phyloP scores from a whole-genome alignment of 2,888 invertebrate species.

The Coelopa pilipes region DNA sequence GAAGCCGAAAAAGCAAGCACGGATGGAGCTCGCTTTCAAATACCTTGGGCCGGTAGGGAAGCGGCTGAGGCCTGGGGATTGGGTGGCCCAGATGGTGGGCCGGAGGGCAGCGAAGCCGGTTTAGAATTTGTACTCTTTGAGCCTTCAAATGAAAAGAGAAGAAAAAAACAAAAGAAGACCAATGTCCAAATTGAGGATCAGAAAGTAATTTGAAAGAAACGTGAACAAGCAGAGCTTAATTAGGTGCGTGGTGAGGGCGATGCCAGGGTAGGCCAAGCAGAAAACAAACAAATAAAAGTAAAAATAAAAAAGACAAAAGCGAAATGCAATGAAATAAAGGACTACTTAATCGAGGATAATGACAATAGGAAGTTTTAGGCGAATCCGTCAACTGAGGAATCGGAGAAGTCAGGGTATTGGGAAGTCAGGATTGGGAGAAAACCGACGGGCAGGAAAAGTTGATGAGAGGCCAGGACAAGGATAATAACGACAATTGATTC shows the following conservation, averaged over 20 bases:
- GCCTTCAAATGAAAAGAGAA: conserved; percentile 38
- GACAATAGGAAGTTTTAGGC: too few species aligned
- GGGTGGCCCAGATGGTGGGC: background rate
- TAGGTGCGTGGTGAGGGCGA: background rate
- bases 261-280: background rate
- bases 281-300: conserved; percentile 2
- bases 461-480: conserved; percentile 1
- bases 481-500: background rate
- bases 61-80: background rate
- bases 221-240: background rate
- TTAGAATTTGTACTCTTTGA: conserved; percentile 29
- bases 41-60: conserved; percentile 2
- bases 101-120: background rate
- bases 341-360: too few species aligned
- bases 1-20: background rate
- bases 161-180: conserved; percentile 29
- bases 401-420: too few species aligned
- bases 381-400: too few species aligned
- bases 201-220: conserved; percentile 25
- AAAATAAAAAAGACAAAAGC: background rate
- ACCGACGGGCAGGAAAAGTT: background rate
- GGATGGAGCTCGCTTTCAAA: too few species aligned
- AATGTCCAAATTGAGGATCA: conserved; percentile 9
- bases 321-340: background rate
- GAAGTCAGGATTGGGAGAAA: too few species aligned